A percentile compares a stretch with the other conserved stretches of the same genome.
Conservation (phyloP, 2,113 vertebrate species). For the Petroica traversi region DNA sequence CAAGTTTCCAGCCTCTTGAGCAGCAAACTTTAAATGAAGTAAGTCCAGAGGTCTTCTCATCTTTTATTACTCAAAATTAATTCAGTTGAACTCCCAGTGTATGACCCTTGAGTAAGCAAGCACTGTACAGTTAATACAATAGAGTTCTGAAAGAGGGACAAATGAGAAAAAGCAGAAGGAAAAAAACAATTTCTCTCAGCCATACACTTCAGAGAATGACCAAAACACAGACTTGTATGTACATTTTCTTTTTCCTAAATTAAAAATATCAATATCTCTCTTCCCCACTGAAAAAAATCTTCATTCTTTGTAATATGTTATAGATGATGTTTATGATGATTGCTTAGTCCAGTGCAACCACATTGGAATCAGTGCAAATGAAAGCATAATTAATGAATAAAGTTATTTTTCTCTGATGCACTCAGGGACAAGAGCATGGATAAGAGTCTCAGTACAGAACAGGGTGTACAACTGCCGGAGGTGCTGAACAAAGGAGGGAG, state of each 20-base stretch:
- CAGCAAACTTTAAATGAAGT: conserved; percentile 55
- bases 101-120: background rate
- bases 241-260: background rate
- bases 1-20: background rate
- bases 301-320: background rate
- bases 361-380: background rate
- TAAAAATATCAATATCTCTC: background rate
- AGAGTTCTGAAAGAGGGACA: background rate
- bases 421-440: background rate
- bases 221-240: accelerated
- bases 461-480: background rate
- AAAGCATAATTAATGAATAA: background rate
- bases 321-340: background rate
- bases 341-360: background rate
- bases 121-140: background rate
- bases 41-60: conserved; percentile 16
- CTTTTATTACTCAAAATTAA: background rate
- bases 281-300: background rate
- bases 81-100: background rate
- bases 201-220: background rate
- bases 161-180: background rate
- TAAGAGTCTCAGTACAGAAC: background rate
- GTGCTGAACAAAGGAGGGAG: background rate
- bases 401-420: background rate
- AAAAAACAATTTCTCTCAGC: background rate